A percentile compares a stretch with the other conserved stretches of the same genome.
Evolutionary conservation across 2,797 vertebrate species (phyloP).

Genomic region (Perodicticus potto): DNA sequence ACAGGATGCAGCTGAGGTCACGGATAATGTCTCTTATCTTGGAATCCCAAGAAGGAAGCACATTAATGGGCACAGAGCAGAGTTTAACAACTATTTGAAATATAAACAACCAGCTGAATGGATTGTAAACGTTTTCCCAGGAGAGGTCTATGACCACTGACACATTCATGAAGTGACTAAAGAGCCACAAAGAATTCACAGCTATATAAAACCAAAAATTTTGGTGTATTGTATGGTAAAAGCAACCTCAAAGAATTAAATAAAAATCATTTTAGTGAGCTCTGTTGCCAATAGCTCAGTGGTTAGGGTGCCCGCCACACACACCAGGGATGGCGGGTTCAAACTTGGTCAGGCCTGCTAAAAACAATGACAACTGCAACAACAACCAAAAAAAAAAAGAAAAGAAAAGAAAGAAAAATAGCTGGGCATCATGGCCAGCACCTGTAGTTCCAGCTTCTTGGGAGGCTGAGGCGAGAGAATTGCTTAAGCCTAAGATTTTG

Average conservation of each 20-base stretch:
- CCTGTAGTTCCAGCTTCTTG: too few species aligned
- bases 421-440: too few species aligned
- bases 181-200: background rate
- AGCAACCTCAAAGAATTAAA: background rate
- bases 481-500: too few species aligned
- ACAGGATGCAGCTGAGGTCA: background rate
- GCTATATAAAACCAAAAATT: background rate
- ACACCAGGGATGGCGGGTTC: too few species aligned
- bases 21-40: background rate
- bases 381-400: too few species aligned
- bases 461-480: too few species aligned
- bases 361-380: too few species aligned
- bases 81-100: conserved; percentile 25
- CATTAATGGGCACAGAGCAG: background rate
- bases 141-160: background rate
- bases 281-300: too few species aligned
- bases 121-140: background rate
- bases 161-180: background rate
- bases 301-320: too few species aligned
- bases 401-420: too few species aligned
- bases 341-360: too few species aligned
- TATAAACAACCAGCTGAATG: background rate
- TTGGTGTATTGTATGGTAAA: background rate
- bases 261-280: background rate
- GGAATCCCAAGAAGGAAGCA: background rate